Base-by-base conservation (phyloP, 1,140 invertebrate genomes). In the Drosophila nannoptera region DNA sequence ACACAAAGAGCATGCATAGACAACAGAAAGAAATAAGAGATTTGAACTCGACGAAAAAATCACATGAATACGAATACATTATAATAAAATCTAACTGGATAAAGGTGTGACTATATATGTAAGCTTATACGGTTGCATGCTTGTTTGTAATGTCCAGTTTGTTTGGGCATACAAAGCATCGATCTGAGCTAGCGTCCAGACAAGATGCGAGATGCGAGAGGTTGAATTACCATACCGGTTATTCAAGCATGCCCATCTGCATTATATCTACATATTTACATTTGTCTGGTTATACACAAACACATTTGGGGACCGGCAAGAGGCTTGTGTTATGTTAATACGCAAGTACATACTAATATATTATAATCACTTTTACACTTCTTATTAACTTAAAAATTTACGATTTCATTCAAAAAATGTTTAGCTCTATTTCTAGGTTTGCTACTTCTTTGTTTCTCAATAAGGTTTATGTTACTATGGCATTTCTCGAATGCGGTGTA, bases 71-170 rank as follows among this genome's bases (percentile, higher is more conserved):
- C 42, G 14, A 43, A 43, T 12, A 12, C 40, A 43, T 49, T 31
- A 48, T 48, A 48, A 48, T 48, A 49, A 49, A 49, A 49, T n/a
- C 46, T 49, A 49, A 49, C 46, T 49, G 46, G 46, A 49, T n/a
- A 12, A n/a, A 49, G 46, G 46, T 49, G 46, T 49, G 46, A 49
- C 46, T 49, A 49, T 32, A 49, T 29, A 49, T 49, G 29, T 49
- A 49, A 22, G 29, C 22, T 22, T 22, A 22, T 22, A 22, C 22
- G 46, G 43, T 12, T 32, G n/a, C 29, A n/a, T 49, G 31, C 7
- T 11, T 49, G 46, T 7, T 5, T 29, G 46, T 32, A n/a, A 36
- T n/a, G 9, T 11, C 16, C 29, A 12, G 49, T 29, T 54, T 54
- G 35, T 29, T 22, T 40, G 29, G 29, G 46, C 29, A 7, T 5